A percentile compares a stretch with the other conserved stretches of the same genome.
Conservation (phyloP, 1,140 invertebrate genomes). For the Lepidurus apus region DNA sequence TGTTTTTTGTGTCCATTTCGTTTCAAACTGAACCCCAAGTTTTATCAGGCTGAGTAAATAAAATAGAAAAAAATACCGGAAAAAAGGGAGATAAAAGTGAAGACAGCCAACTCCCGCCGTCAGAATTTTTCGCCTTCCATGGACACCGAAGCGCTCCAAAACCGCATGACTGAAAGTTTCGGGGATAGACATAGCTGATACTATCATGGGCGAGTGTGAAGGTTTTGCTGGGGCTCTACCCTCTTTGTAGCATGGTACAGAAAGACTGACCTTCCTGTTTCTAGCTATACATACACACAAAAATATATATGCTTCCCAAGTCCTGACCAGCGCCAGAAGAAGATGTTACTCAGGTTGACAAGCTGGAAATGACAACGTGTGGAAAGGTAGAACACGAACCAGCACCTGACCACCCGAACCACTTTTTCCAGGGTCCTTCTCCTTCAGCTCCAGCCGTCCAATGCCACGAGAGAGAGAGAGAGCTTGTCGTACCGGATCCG, state of each 20-base stretch:
- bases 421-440: background rate
- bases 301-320: background rate
- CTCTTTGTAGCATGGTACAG: background rate
- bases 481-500: too few relatives aligned
- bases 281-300: background rate
- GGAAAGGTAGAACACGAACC: constrained; percentile 18
- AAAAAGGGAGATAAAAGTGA: too few relatives aligned
- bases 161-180: background rate
- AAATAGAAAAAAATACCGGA: too few relatives aligned
- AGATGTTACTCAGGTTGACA: constrained; percentile 19
- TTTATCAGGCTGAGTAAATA: too few relatives aligned
- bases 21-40: background rate
- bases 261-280: constrained; percentile 18
- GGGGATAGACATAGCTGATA: background rate
- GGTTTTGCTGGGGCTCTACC: background rate
- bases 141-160: background rate
- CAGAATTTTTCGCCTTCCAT: background rate
- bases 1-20: background rate
- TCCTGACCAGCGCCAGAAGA: background rate
- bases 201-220: constrained; percentile 18
- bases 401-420: constrained; percentile 11
- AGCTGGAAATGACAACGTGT: constrained; percentile 21
- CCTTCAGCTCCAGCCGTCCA: background rate
- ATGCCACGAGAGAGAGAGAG: too few relatives aligned
- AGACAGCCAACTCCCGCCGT: too few relatives aligned